These are phyloP conservation scores for Caenorhabditis sulstoni DNA, from an alignment of 2,888 invertebrate genomes.

Conservation along the genomic window DNA sequence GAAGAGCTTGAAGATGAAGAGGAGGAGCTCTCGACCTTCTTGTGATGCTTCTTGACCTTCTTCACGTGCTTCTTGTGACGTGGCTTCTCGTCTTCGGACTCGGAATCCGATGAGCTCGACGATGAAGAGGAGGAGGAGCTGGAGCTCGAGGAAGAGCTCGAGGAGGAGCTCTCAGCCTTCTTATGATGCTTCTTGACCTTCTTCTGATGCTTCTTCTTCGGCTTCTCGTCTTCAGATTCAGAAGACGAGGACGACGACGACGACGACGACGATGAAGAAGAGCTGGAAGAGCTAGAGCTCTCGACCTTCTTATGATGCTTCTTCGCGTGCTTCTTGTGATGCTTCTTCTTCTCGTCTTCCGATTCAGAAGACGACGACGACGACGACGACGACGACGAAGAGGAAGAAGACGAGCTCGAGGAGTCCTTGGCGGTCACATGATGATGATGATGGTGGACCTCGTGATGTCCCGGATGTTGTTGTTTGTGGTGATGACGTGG, in stretches of 20 bases:
- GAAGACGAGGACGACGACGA: slow-evolving; percentile 26
- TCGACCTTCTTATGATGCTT: slow-evolving; percentile 51
- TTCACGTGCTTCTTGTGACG: slow-evolving; percentile 29
- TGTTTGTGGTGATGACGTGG: slow-evolving; percentile 39
- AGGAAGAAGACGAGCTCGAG: slow-evolving; percentile 19
- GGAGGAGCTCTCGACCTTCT: slow-evolving; percentile 30
- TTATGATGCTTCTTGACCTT: slow-evolving; percentile 52
- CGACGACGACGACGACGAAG: slow-evolving; percentile 28
- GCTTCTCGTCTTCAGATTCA: slow-evolving; percentile 36
- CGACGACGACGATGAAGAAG: background rate
- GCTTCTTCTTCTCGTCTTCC: slow-evolving; percentile 47
- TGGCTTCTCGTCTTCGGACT: slow-evolving; percentile 43
- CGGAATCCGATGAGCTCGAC: slow-evolving; percentile 15
- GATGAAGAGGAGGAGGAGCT: slow-evolving; percentile 20
- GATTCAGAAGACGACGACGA: slow-evolving; percentile 43
- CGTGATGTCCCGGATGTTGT: slow-evolving; percentile 42
- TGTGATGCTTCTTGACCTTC: slow-evolving; percentile 39
- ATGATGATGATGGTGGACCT: slow-evolving; percentile 55
- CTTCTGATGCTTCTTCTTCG: slow-evolving; percentile 23
- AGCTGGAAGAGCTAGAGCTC: slow-evolving; percentile 35
- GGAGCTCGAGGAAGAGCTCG: slow-evolving; percentile 22
- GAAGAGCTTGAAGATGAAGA: background rate
- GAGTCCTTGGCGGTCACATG: slow-evolving; percentile 42
- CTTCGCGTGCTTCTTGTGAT: slow-evolving; percentile 25
- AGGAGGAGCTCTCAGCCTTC: slow-evolving; percentile 25